phyloP scores from a whole-genome alignment of 1,140 invertebrate genomes.

The Sycobia sp. region DNA sequence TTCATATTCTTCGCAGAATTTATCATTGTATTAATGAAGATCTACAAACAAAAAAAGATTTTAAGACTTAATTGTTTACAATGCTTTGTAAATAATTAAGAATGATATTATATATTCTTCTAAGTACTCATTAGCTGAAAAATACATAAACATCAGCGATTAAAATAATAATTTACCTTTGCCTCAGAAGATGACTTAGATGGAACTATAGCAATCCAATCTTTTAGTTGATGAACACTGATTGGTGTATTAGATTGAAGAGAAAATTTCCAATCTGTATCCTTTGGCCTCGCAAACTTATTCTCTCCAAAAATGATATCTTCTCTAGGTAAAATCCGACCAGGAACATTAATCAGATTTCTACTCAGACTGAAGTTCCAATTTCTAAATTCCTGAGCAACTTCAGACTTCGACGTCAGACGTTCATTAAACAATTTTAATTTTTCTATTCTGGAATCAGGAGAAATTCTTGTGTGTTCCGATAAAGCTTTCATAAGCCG shows the following conservation, averaged over 20 bases:
- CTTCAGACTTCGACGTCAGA: conserved; percentile 59
- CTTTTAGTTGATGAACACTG: background rate
- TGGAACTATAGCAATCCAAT: conserved; percentile 48
- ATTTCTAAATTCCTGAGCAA: conserved; percentile 63
- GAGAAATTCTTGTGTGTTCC: conserved; percentile 69
- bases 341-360: conserved; percentile 64
- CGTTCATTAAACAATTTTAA: conserved; percentile 67
- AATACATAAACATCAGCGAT: background rate
- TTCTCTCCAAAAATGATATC: background rate
- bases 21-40: conserved; percentile 36
- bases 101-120: background rate
- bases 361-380: conserved; percentile 69
- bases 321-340: conserved; percentile 49
- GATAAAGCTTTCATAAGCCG: conserved; percentile 68
- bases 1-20: conserved; percentile 60
- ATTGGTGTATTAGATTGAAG: background rate
- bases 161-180: background rate
- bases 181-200: no score
- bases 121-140: background rate
- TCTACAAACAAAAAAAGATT: no score
- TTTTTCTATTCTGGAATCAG: conserved; percentile 65
- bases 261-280: conserved; percentile 45
- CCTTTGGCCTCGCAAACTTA: background rate
- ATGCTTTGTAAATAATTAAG: background rate
- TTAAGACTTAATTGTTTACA: no score